Evolutionary conservation across 2,797 vertebrate genomes (phyloP).

Genomic region (Syncerus caffer): DNA sequence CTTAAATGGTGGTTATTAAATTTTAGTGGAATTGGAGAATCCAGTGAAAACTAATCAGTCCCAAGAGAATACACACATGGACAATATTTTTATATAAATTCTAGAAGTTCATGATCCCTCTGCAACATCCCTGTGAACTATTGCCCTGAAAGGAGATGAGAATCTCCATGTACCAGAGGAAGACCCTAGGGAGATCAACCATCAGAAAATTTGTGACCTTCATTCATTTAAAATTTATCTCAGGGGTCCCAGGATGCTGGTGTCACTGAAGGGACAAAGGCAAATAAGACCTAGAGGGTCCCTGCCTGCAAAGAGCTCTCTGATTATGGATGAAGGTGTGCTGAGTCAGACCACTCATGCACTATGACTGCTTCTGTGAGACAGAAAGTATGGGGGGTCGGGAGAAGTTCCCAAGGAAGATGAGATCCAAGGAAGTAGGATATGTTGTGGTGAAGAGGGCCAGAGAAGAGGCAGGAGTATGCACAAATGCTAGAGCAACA

Average conservation of each 20-base stretch:
- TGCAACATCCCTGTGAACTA: not conserved
- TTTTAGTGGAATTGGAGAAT: not conserved
- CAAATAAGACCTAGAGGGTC: not conserved
- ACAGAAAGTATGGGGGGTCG: accelerated
- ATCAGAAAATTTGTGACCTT: not conserved
- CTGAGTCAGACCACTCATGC: not conserved
- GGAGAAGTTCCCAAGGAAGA: not conserved
- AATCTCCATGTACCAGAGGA: not conserved
- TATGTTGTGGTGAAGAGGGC: not conserved
- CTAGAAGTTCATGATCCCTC: not conserved
- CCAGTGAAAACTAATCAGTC: not conserved
- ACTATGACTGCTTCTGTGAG: accelerated
- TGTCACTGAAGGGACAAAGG: not conserved
- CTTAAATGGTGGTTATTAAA: not conserved
- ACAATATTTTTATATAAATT: not conserved
- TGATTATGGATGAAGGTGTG: not conserved
- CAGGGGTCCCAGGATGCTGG: not conserved
- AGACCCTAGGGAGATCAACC: not conserved
- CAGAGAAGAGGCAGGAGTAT: not conserved
- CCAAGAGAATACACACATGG: not conserved
- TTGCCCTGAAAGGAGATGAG: not conserved
- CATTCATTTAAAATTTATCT: not conserved
- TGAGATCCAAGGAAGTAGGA: not conserved
- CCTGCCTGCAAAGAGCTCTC: not conserved
- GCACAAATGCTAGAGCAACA: not conserved